Conservation (phyloP, 2,113 vertebrate species). For the Triplophysa rosa region DNA sequence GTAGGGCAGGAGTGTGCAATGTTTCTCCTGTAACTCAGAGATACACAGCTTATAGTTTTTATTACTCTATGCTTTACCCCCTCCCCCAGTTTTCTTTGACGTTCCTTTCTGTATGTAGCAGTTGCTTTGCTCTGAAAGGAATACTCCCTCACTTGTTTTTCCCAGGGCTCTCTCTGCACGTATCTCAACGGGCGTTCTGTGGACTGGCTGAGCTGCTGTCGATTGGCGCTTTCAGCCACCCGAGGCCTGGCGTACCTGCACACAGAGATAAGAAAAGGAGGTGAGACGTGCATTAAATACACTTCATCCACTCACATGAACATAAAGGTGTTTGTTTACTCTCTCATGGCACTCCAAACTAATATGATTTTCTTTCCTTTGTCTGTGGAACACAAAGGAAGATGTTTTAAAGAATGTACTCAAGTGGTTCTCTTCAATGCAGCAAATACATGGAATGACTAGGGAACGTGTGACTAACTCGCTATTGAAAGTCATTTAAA, state of each 20-base stretch:
- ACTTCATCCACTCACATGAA: background rate
- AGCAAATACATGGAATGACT: no score
- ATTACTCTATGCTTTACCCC: constrained; percentile 49
- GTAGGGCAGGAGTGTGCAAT: background rate
- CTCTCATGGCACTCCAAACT: background rate
- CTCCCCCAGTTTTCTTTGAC: background rate
- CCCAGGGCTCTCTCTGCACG: constrained; percentile 45
- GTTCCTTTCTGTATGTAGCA: constrained; percentile 7
- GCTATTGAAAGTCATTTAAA: no score
- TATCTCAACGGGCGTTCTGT: constrained; percentile 41
- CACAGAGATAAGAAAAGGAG: constrained; percentile 86
- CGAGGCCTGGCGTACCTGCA: constrained; percentile 92
- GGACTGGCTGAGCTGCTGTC: constrained; percentile 77
- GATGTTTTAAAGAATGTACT: background rate
- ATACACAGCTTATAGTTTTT: constrained; percentile 33
- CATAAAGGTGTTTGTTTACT: background rate
- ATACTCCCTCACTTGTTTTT: constrained; percentile 16
- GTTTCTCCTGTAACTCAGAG: constrained; percentile 12
- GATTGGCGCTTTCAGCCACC: constrained; percentile 86
- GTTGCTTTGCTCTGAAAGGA: constrained; percentile 52
- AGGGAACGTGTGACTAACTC: no score
- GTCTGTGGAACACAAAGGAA: background rate
- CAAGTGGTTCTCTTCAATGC: background rate
- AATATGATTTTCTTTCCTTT: background rate
- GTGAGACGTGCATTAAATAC: constrained; percentile 69